Evolutionary conservation across 2,113 vertebrate species (phyloP), one percentile per base, ranked within the genome.

Genomic region (Lophochroa leadbeateri): DNA sequence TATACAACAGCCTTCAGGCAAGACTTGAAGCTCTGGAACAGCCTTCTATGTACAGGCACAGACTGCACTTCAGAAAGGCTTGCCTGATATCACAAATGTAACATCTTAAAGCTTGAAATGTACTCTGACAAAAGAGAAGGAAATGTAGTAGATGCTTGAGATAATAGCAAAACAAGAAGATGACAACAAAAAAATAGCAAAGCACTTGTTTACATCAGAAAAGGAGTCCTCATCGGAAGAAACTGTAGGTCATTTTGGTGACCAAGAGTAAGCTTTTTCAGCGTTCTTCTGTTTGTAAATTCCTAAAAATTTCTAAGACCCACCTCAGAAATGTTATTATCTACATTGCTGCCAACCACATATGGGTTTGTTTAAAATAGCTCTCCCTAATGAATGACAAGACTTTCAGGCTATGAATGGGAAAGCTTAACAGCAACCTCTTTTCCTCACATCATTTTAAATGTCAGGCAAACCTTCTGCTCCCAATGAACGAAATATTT

Each of bases 41-140:
- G 84, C 19, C 3, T 1, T 44, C 52, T 20, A 3, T 2, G 4
- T 19, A 7, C 0, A 0, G n/a, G 12, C 57, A 27, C n/a, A 2
- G 0, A 5, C 28, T 24, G 27, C 14, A 7, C n/a, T 55, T 52
- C 65, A 35, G 88, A 63, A 72, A 10, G 57, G 25, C 27, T 44
- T 16, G 1, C 19, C 47, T 86, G 35, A 1, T 69, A 35, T 21
- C 5, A 1, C 33, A 65, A 13, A 29, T 28, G 10, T 43, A 43
- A 50, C 0, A 0, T 7, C 67, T 12, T 49, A 2, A 50, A 55
- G 23, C 53, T 46, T 63, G 52, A 77, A 86, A 0, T 6, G 8
- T 28, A 5, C 20, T 58, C 18, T 52, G 39, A 35, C 17, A 46
- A 20, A 65, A 74, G 21, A 77, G 44, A 58, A 46, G 67, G 60